Evolutionary conservation across 1,140 invertebrate genomes (phyloP).

Genomic region (Idris sp.): DNA sequence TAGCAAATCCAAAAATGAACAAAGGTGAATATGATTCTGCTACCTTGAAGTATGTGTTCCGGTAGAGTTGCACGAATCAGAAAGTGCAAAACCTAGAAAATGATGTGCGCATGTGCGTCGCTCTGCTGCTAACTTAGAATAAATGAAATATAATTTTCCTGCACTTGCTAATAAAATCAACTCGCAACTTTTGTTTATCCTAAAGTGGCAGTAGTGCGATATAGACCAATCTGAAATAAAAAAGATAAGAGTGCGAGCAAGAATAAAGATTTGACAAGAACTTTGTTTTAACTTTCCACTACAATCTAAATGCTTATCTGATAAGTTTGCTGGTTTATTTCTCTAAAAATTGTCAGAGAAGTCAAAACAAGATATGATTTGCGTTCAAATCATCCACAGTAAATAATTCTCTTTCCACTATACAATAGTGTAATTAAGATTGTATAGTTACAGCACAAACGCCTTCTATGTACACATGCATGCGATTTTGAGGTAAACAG

Average conservation of each 20-base stretch:
- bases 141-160: too few relatives aligned
- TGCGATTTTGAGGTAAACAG: conserved; percentile 57
- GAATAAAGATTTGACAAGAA: conserved; percentile 31
- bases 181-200: too few relatives aligned
- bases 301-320: neutral
- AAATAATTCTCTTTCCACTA: too few relatives aligned
- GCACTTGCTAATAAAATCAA: too few relatives aligned
- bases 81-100: too few relatives aligned
- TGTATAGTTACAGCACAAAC: conserved; percentile 11
- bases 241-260: conserved; percentile 29
- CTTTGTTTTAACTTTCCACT: conserved; percentile 20
- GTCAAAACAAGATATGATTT: conserved; percentile 37
- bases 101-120: too few relatives aligned
- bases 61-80: too few relatives aligned
- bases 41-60: too few relatives aligned
- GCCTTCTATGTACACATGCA: conserved; percentile 61
- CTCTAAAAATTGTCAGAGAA: conserved; percentile 44
- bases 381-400: conserved; percentile 45
- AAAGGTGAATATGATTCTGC: too few relatives aligned
- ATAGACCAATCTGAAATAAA: conserved; percentile 23
- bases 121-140: too few relatives aligned
- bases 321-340: conserved; percentile 29
- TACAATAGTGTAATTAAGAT: conserved; percentile 16
- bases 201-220: too few relatives aligned
- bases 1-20: too few relatives aligned